Conservation (phyloP, 53 echinoderm and acorn worm genomes). For the Apostichopus leukothele region DNA sequence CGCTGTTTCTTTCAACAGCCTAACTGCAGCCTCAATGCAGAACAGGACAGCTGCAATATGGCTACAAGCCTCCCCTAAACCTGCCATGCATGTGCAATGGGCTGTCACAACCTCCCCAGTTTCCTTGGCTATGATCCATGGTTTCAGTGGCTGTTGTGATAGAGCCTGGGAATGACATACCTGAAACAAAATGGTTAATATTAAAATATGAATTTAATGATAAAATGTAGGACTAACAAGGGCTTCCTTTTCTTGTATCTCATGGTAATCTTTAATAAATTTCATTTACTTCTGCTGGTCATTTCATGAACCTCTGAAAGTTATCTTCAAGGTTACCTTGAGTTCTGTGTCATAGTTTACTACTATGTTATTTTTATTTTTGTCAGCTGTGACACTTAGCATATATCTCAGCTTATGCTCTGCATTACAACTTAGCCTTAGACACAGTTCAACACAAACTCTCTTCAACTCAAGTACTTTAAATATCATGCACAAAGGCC, state of each 20-base stretch:
- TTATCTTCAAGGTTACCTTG: too few species aligned
- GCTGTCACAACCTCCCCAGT: background rate
- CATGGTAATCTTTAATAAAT: background rate
- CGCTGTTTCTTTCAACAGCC: background rate
- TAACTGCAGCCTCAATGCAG: slow-evolving; percentile 9
- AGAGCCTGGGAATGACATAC: slow-evolving; percentile 40
- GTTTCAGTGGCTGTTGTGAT: background rate
- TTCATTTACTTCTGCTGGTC: background rate
- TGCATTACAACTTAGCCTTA: too few species aligned
- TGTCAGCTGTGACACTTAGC: too few species aligned
- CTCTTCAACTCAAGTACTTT: too few species aligned
- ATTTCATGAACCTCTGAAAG: background rate
- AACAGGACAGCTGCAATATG: slow-evolving; percentile 41
- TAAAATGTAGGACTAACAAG: background rate
- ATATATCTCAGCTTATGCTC: too few species aligned
- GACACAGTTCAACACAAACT: too few species aligned
- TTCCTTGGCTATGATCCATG: slow-evolving; percentile 35
- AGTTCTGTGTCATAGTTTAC: too few species aligned
- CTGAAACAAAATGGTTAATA: background rate
- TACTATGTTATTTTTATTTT: too few species aligned
- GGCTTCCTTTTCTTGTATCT: background rate
- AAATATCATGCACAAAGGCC: too few species aligned
- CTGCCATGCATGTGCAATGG: slow-evolving; percentile 39
- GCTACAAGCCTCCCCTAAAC: slow-evolving; percentile 34
- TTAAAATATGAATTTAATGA: background rate